Percentiles rank a stretch among this genome's conserved stretches.
Conservation (phyloP, 1,140 invertebrate genomes). For the Aphis gossypii region DNA sequence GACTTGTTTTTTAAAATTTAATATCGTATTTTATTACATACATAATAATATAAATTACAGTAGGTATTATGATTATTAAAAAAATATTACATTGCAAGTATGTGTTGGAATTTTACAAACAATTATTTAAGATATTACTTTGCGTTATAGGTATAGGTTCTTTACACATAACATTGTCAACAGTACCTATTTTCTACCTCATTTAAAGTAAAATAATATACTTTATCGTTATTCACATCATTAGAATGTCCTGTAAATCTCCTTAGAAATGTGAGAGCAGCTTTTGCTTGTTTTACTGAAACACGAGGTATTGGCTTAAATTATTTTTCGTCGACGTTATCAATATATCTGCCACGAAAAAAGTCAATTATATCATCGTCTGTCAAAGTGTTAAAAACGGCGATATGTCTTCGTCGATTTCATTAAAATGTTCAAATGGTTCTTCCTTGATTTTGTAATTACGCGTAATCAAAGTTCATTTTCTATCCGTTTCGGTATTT, state of each 20-base stretch:
- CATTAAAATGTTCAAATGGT: no score
- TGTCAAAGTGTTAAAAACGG: no score
- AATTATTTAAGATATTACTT: background rate
- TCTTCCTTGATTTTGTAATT: no score
- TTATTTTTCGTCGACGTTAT: background rate
- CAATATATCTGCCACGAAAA: no score
- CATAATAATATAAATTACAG: no score
- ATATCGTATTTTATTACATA: background rate
- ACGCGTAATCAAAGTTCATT: no score
- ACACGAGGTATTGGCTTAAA: background rate
- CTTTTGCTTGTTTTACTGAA: slow-evolving; percentile 10
- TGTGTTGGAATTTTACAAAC: background rate
- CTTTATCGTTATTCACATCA: background rate
- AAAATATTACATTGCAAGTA: no score
- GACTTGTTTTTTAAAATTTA: background rate
- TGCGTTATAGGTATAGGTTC: background rate
- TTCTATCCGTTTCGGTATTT: no score
- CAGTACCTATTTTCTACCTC: background rate
- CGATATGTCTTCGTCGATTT: no score
- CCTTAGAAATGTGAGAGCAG: background rate
- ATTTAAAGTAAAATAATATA: background rate
- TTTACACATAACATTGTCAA: background rate
- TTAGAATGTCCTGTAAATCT: background rate
- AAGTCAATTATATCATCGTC: no score
- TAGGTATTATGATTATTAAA: no score